These are phyloP conservation scores for Lasioglossum malachurum DNA, from an alignment of 2,888 invertebrate species.

Conservation along the genomic window DNA sequence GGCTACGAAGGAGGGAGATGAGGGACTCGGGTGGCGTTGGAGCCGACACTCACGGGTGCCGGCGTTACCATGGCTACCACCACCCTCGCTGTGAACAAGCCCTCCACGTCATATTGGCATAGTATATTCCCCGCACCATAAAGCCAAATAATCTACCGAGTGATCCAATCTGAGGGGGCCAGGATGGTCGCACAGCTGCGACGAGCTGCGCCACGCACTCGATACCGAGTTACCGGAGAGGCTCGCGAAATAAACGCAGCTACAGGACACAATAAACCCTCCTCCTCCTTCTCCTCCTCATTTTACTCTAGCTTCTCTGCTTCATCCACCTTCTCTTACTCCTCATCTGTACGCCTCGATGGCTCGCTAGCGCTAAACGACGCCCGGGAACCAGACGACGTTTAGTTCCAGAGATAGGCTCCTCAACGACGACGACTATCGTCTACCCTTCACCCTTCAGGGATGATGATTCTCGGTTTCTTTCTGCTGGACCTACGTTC, in stretches of 20 bases:
- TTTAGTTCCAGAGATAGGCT: background rate
- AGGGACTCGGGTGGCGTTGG: slow-evolving; percentile 86
- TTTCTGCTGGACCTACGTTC: background rate
- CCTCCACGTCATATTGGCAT: slow-evolving; percentile 81
- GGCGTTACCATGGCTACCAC: slow-evolving; percentile 80
- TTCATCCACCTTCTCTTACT: background rate
- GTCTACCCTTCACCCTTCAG: background rate
- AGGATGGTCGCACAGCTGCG: slow-evolving; percentile 52
- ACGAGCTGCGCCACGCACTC: slow-evolving; percentile 22
- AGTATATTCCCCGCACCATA: slow-evolving; percentile 83
- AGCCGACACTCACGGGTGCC: slow-evolving; percentile 87
- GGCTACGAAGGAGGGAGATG: slow-evolving; percentile 75
- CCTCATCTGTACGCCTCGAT: background rate
- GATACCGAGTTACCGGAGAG: slow-evolving; percentile 16
- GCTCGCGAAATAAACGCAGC: slow-evolving; percentile 23
- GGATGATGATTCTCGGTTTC: background rate
- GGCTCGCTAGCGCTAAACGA: background rate
- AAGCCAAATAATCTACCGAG: slow-evolving; percentile 82
- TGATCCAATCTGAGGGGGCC: slow-evolving; percentile 76
- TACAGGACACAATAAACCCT: slow-evolving; percentile 13
- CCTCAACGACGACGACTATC: background rate
- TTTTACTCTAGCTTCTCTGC: background rate
- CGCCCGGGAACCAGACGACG: background rate
- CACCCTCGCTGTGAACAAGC: slow-evolving; percentile 79
- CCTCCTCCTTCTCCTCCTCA: background rate